Conservation (phyloP, 2,888 invertebrate species). For the Cylindroiulus punctatus region DNA sequence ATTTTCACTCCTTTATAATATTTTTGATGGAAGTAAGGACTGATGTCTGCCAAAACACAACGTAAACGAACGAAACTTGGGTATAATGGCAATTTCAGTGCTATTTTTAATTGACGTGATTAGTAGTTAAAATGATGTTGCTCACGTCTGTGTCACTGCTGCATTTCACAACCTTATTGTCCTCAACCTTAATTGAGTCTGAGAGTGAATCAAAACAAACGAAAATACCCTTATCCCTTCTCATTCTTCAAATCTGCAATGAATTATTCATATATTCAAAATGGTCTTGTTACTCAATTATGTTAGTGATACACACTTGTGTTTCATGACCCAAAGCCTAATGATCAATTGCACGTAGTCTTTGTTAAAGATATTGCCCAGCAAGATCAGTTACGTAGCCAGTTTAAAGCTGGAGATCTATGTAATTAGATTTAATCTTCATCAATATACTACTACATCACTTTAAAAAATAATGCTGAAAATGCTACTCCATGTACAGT, state of each 20-base stretch:
- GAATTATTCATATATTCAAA: too few relatives aligned
- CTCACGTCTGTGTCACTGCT: too few relatives aligned
- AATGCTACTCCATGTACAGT: not conserved
- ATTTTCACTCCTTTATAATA: conserved; percentile 8
- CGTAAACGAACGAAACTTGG: not conserved
- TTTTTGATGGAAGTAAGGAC: not conserved
- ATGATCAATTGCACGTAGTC: not conserved
- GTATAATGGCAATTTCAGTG: not conserved
- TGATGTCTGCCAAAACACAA: not conserved
- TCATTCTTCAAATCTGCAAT: too few relatives aligned
- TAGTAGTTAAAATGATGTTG: too few relatives aligned
- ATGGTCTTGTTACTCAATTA: too few relatives aligned
- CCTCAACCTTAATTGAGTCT: too few relatives aligned
- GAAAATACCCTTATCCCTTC: too few relatives aligned
- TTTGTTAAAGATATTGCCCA: not conserved
- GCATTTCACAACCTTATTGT: too few relatives aligned
- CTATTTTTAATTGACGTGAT: not conserved
- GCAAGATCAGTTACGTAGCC: not conserved
- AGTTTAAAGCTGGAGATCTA: not conserved
- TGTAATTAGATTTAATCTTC: not conserved
- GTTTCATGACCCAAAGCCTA: not conserved
- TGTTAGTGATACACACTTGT: not conserved
- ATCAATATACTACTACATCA: not conserved
- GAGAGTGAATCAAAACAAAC: too few relatives aligned
- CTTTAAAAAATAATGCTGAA: not conserved